Conservation (phyloP, 2,888 invertebrate genomes). For the Apodemia hepburni region DNA sequence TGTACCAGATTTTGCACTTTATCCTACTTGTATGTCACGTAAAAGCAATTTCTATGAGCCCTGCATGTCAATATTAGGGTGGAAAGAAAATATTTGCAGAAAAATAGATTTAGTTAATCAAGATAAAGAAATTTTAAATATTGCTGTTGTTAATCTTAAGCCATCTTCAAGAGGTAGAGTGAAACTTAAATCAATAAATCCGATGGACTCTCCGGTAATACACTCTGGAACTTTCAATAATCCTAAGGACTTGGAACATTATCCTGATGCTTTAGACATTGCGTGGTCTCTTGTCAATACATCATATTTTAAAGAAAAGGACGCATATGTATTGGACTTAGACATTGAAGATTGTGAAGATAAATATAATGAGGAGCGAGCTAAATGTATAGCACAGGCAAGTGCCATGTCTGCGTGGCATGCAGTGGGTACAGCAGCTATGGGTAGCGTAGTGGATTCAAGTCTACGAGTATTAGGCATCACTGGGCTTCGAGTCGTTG, state of each 20-base stretch:
- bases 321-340: conserved; percentile 46
- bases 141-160: conserved; percentile 56
- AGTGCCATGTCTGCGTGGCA: conserved; percentile 63
- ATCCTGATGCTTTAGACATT: conserved; percentile 43
- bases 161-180: conserved; percentile 58
- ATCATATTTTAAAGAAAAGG: conserved; percentile 45
- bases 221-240: conserved; percentile 53
- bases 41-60: conserved; percentile 37
- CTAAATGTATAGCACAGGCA: conserved; percentile 60
- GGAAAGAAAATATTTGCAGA: conserved; percentile 43
- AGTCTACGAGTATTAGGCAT: conserved; percentile 47
- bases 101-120: conserved; percentile 41
- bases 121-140: conserved; percentile 45
- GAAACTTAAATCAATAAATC: conserved; percentile 42
- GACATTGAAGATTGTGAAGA: conserved; percentile 42
- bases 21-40: conserved; percentile 49
- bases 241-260: conserved; percentile 44
- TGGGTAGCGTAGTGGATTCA: conserved; percentile 55
- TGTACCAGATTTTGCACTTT: conserved; percentile 57
- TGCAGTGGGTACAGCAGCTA: conserved; percentile 57
- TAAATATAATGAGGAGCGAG: conserved; percentile 45
- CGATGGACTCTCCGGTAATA: conserved; percentile 49
- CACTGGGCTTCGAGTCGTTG: conserved; percentile 49
- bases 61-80: conserved; percentile 45
- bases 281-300: conserved; percentile 47